A percentile compares a stretch with the other conserved stretches of the same genome.
Conservation (phyloP, 2,113 vertebrate genomes). For the Zosterops pallidus region DNA sequence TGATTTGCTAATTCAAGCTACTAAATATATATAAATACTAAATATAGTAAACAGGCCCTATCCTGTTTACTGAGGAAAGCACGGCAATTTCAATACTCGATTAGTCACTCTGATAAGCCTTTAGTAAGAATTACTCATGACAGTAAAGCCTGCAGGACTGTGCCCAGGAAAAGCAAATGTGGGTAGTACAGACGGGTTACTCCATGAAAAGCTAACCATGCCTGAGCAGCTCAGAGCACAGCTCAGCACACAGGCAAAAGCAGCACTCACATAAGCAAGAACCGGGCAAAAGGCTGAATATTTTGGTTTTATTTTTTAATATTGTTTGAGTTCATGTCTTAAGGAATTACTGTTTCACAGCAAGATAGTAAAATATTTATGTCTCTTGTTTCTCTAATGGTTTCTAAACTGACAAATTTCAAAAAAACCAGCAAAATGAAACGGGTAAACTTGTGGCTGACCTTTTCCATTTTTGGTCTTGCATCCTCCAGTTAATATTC, state of each 20-base stretch:
- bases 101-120: constrained; percentile 35
- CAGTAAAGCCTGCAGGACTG: not conserved
- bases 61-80: constrained; percentile 27
- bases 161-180: not conserved
- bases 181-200: not conserved
- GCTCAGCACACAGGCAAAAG: not conserved
- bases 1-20: constrained; percentile 57
- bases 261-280: not conserved
- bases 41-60: constrained; percentile 11
- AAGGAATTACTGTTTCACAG: constrained; percentile 18
- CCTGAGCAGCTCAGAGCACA: not conserved
- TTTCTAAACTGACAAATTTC: constrained; percentile 15
- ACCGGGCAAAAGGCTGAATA: not conserved
- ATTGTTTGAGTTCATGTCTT: not conserved
- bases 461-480: constrained; percentile 3
- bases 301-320: not conserved
- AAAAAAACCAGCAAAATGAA: not conserved
- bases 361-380: constrained; percentile 54
- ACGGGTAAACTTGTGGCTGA: not conserved
- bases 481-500: not conserved
- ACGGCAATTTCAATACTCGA: not conserved
- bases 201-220: not conserved
- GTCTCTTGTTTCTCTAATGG: not conserved
- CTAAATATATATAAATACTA: not conserved
- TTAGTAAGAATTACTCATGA: not conserved